A percentile compares a stretch with the other conserved stretches of the same genome.
Evolutionary conservation across 2,797 vertebrate genomes (phyloP).

Genomic region (Scolopax rusticola): DNA sequence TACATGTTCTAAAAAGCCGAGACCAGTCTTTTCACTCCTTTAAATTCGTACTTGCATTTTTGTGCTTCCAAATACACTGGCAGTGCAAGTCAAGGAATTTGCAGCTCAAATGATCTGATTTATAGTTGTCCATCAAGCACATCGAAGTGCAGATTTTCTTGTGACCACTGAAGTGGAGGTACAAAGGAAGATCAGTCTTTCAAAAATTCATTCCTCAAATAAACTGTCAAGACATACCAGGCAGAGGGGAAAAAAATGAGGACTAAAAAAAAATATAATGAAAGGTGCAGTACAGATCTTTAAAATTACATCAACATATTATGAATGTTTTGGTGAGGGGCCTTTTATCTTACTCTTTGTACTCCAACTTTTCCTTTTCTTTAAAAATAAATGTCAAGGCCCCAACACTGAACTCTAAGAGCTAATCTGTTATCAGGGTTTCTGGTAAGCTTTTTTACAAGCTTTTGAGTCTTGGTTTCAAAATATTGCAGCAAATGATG

Average conservation of each 20-base stretch:
- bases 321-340: constrained; percentile 3
- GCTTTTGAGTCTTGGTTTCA: background rate
- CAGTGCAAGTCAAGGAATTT: background rate
- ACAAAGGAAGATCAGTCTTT: constrained; percentile 17
- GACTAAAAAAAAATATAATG: constrained; percentile 10
- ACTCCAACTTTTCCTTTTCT: background rate
- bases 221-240: background rate
- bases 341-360: background rate
- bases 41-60: background rate
- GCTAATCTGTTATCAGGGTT: background rate
- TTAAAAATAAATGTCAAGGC: background rate
- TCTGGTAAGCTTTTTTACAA: background rate
- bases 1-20: background rate
- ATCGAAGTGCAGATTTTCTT: constrained; percentile 12
- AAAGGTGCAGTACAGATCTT: background rate
- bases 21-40: background rate
- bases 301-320: constrained; percentile 28
- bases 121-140: background rate
- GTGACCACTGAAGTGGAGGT: background rate
- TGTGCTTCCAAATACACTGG: background rate
- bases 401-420: background rate
- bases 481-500: background rate
- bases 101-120: background rate
- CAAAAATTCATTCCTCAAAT: background rate
- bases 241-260: background rate